Base-by-base conservation (phyloP, 2,113 vertebrate genomes). In the Catharus minimus region DNA sequence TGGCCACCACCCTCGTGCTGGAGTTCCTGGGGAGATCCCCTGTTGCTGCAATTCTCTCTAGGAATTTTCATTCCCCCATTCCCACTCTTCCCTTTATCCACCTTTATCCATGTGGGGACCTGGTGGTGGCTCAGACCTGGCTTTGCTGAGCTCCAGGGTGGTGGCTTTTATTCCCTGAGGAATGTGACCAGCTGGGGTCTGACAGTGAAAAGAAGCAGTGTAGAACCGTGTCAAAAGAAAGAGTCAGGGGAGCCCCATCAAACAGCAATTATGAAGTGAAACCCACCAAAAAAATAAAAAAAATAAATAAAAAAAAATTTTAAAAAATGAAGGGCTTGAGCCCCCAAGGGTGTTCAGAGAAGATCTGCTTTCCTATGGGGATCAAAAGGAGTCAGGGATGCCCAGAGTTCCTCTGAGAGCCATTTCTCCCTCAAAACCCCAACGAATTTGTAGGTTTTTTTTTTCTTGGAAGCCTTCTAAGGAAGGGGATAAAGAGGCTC, bases 401-500 rank as follows among this genome's bases (percentile, higher is more conserved):
- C n/a, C n/a, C 23, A 22, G 49, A 68, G 9, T 19, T 75, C 26
- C 28, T 61, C n/a, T 44, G 44, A 64, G 41, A 73, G 39, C 0
- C 4, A 33, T 12, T 14, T 85, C 60, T 66, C 52, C 47, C 43
- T 66, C 49, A 71, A 46, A 77, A 69, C 5, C 13, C 5, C 38
- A 27, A 28, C 15, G n/a, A 28, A 69, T 79, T 27, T 61, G 52
- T n/a, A 44, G n/a, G 0, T 1, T 32, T 65, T 85, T 60, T 60
- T 85, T 66, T 21, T 10, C 61, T 83, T 83, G 49, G 62, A 89
- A 80, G 50, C 81, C 1, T 15, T 44, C 47, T 62, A 47, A 41
- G 39, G 75, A 69, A 95, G 12, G 64, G 92, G 72, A 92, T 80
- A 89, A 90, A 93, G 72, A 73, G 84, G 56, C 71, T 79, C 47